phyloP scores from a whole-genome alignment of 2,113 vertebrate genomes.

The Phodopus roborovskii region DNA sequence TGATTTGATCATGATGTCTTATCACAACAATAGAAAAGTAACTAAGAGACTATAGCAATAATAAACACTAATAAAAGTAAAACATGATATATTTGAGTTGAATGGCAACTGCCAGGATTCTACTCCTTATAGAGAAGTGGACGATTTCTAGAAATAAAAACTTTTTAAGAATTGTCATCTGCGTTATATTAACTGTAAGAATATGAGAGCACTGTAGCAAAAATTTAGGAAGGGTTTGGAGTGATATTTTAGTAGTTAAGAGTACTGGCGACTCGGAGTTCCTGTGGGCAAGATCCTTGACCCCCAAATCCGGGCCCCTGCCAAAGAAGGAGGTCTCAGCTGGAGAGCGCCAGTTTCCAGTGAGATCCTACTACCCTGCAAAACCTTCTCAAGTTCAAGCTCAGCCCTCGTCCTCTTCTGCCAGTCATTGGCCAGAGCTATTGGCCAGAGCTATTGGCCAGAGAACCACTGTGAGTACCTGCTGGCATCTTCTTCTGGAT shows the following conservation, averaged over 20 bases:
- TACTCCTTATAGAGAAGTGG: constrained; percentile 76
- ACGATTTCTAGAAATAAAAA: constrained; percentile 44
- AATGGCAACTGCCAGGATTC: constrained; percentile 69
- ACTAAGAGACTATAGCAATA: background rate
- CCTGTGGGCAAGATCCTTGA: no score
- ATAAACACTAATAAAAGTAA: constrained; percentile 46
- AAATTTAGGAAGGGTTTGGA: background rate
- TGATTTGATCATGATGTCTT: background rate
- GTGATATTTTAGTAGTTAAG: background rate
- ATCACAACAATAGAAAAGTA: background rate
- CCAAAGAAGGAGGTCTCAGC: no score
- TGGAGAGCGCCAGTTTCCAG: no score
- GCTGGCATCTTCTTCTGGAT: no score
- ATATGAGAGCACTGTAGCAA: background rate
- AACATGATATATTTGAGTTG: constrained; percentile 73
- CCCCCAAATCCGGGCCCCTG: no score
- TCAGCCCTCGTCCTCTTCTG: no score
- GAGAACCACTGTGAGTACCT: no score
- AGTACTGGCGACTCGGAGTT: background rate
- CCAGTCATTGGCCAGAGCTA: no score
- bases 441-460: no score
- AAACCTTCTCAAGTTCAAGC: no score
- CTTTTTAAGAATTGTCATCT: constrained; percentile 35
- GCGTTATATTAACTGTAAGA: background rate
- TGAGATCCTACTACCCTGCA: no score